These are phyloP conservation scores for Xenopus petersii DNA, from an alignment of 2,797 vertebrate genomes.

Conservation along the genomic window DNA sequence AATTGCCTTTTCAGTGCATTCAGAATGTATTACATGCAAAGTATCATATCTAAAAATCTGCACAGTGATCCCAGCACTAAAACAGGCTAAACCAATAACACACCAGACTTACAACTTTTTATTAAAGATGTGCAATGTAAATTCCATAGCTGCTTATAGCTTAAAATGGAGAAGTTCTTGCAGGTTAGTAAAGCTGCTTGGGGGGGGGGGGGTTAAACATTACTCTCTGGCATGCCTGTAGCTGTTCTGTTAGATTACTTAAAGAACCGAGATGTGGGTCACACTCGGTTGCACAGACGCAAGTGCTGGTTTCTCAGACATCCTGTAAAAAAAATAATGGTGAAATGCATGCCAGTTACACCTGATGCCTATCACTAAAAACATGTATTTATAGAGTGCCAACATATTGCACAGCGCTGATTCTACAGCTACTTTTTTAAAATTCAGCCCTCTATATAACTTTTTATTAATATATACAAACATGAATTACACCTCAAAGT, in stretches of 20 bases:
- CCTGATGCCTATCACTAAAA: no score
- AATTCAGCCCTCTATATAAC: no score
- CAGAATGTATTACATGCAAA: no score
- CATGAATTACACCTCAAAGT: no score
- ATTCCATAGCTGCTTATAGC: slow-evolving; percentile 68
- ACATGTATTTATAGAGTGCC: no score
- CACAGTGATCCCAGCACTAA: no score
- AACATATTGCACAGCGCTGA: no score
- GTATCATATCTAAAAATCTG: no score
- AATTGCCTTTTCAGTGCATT: no score
- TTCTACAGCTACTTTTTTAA: no score
- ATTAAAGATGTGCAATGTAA: slow-evolving; percentile 63
- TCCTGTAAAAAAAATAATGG: slow-evolving; percentile 50
- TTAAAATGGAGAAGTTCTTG: slow-evolving; percentile 70
- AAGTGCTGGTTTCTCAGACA: slow-evolving; percentile 60
- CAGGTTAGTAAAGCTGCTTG: slow-evolving; percentile 69
- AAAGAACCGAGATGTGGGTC: slow-evolving; percentile 69
- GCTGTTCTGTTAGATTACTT: slow-evolving; percentile 76
- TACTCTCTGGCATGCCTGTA: slow-evolving; percentile 63
- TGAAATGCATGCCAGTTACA: no score
- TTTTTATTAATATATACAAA: no score
- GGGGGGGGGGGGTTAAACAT: slow-evolving; percentile 64
- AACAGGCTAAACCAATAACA: not conserved
- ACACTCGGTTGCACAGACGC: slow-evolving; percentile 67
- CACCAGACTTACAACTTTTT: slow-evolving; percentile 71